Percentiles rank a stretch among this genome's conserved stretches.
These are phyloP conservation scores for Matsumyia berberina DNA, from an alignment of 2,888 invertebrate genomes.

Conservation along the genomic window DNA sequence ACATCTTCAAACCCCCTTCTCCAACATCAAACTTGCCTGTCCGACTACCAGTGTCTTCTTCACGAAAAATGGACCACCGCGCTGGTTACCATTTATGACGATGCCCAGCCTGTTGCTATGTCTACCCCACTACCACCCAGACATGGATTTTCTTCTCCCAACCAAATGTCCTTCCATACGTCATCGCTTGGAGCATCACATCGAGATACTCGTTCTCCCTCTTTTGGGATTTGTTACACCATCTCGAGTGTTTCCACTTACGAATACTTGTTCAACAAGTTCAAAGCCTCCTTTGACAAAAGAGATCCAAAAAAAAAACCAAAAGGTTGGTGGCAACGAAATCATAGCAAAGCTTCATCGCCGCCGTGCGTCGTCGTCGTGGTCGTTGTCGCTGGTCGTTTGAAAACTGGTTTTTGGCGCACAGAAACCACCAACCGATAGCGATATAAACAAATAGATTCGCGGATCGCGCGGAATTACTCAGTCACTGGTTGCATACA, in stretches of 20 bases:
- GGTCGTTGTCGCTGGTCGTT: neutral
- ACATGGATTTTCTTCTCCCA: conserved; percentile 9
- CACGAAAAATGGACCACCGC: conserved; percentile 29
- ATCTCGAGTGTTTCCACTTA: conserved; percentile 51
- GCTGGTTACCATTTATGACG: conserved; percentile 5
- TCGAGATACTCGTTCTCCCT: conserved; percentile 22
- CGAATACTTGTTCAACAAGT: conserved; percentile 69
- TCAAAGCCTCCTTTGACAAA: conserved; percentile 68
- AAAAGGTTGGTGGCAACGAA: neutral
- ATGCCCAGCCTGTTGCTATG: conserved; percentile 64
- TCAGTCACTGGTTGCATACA: conserved; percentile 40
- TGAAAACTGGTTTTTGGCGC: conserved; percentile 45
- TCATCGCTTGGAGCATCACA: conserved; percentile 61
- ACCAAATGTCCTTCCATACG: conserved; percentile 64
- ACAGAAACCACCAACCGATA: too few relatives aligned
- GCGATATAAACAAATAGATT: conserved; percentile 65
- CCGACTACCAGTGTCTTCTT: conserved; percentile 25
- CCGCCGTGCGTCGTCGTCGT: too few relatives aligned
- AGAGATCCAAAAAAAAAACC: conserved; percentile 21
- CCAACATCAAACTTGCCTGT: conserved; percentile 23
- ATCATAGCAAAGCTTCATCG: conserved; percentile 44
- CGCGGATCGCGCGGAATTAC: conserved; percentile 44
- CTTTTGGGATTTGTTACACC: conserved; percentile 48
- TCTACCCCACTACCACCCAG: conserved; percentile 20
- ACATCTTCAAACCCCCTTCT: too few relatives aligned